Evolutionary conservation across 2,888 invertebrate species (phyloP).

Genomic region (Thecocarcelia acutangulata): DNA sequence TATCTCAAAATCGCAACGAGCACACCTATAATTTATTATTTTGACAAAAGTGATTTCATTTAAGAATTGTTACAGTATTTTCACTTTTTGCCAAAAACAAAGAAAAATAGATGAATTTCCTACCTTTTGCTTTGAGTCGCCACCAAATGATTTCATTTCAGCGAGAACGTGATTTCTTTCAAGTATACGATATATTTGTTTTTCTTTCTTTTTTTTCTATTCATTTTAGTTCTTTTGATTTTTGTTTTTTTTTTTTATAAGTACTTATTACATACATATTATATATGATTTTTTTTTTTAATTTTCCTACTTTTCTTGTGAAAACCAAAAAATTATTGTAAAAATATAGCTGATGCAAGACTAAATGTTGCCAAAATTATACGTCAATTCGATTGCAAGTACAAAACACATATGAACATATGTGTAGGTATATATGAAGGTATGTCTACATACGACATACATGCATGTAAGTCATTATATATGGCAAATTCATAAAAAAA

Average conservation of each 20-base stretch:
- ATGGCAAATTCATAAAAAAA: no score
- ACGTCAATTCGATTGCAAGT: slow-evolving; percentile 40
- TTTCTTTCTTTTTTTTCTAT: slow-evolving; percentile 38
- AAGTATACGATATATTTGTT: no score
- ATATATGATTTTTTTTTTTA: slow-evolving; percentile 24
- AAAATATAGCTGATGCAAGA: slow-evolving; percentile 67
- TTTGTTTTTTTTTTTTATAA: slow-evolving; percentile 23
- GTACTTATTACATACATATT: no score
- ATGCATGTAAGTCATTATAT: neutral
- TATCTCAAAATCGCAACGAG: slow-evolving; percentile 38
- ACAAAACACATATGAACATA: neutral
- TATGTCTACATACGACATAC: no score
- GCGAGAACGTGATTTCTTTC: slow-evolving; percentile 49
- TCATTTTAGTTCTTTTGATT: slow-evolving; percentile 16
- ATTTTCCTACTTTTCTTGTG: slow-evolving; percentile 10
- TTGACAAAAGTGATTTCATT: slow-evolving; percentile 61
- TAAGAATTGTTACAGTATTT: slow-evolving; percentile 40
- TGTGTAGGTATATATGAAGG: no score
- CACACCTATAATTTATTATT: slow-evolving; percentile 55
- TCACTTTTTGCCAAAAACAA: slow-evolving; percentile 46
- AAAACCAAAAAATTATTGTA: slow-evolving; percentile 61
- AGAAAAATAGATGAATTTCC: slow-evolving; percentile 23
- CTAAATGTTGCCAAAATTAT: slow-evolving; percentile 61
- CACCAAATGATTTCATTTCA: slow-evolving; percentile 47
- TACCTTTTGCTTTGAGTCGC: slow-evolving; percentile 30